Evolutionary conservation across 2,888 invertebrate genomes (phyloP), one percentile per base, ranked within the genome.

Genomic region (Plebejus argus): DNA sequence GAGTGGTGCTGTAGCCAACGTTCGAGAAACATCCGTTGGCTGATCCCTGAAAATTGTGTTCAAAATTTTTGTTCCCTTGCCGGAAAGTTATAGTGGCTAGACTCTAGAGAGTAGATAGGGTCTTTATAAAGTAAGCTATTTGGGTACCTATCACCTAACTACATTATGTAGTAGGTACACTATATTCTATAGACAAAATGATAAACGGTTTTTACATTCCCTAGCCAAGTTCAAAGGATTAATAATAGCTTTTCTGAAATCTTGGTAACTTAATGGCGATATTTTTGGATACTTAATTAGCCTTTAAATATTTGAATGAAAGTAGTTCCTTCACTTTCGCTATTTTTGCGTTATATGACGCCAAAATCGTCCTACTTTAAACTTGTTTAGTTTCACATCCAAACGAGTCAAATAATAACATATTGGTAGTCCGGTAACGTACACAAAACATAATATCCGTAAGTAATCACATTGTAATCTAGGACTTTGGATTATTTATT

Each of bases 41-140:
- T 95, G 95, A 81, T 96, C 99, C 95, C 99, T 99, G 77, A 35
- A 77, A 45, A 71, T 58, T 0, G 1, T 53, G 53, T 45, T 12
- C 10, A 10, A 10, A 12, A 0, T 45, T 45, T 45, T 45, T 45
- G 45, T 45, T 45, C 45, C 45, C 0, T 8, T 3, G 3, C 45
- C 39, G 39, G 39, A 3, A 39, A 39, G 39, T 45, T 3, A 10
- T 1, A 12, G 45, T 3, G 45, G 45, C 45, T 45, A 39, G 1
- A 12, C 10, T 10, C 45, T 45, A 39, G 1, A 12, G 45, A 45
- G 7, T 12, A 45, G 45, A 10, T 10, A 10, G 12, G 12, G 10
- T 45, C 45, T 10, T 39, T 39, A 39, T 39, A 45, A 39, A 39
- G 0, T 39, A 45, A 45, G 10, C 10, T 45, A 0, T 45, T 45